These are phyloP conservation scores for Ivindomyrus marchei DNA, from an alignment of 2,113 vertebrate species.

Conservation along the genomic window DNA sequence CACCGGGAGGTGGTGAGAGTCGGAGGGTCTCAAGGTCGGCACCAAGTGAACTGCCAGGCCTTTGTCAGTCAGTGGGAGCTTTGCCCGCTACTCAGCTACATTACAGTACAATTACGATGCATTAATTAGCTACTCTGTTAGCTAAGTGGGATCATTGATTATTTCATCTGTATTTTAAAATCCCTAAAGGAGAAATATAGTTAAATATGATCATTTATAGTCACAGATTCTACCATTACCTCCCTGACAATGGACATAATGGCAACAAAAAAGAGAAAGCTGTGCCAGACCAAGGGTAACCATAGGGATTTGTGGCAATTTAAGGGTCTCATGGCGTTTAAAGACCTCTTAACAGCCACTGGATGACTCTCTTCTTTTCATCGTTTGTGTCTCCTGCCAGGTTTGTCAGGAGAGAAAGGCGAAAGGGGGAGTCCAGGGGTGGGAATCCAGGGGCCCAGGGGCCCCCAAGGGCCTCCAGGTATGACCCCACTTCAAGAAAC, in stretches of 20 bases:
- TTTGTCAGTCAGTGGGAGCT: not conserved
- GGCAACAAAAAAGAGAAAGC: not conserved
- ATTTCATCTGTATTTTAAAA: not conserved
- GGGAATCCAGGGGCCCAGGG: slow-evolving; percentile 84
- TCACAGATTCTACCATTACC: not conserved
- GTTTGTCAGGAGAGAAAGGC: slow-evolving; percentile 79
- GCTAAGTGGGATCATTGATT: not conserved
- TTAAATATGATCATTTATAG: not conserved
- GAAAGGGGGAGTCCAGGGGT: slow-evolving; percentile 80
- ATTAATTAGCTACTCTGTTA: not conserved
- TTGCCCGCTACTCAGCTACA: not conserved
- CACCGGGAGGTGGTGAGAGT: not conserved
- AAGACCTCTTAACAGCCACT: not conserved
- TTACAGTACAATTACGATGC: not conserved
- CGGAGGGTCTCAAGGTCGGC: not conserved
- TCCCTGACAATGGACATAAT: not conserved
- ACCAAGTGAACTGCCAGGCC: not conserved
- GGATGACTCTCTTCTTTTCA: not conserved
- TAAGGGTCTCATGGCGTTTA: not conserved
- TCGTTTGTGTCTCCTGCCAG: slow-evolving; percentile 50
- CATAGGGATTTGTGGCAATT: not conserved
- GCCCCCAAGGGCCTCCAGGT: slow-evolving; percentile 81
- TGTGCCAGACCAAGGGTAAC: not conserved
- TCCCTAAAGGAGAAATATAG: not conserved
- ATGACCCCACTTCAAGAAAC: slow-evolving; percentile 14